Evolutionary conservation across 2,888 invertebrate species (phyloP).

Genomic region (Mellilla xanthometata): DNA sequence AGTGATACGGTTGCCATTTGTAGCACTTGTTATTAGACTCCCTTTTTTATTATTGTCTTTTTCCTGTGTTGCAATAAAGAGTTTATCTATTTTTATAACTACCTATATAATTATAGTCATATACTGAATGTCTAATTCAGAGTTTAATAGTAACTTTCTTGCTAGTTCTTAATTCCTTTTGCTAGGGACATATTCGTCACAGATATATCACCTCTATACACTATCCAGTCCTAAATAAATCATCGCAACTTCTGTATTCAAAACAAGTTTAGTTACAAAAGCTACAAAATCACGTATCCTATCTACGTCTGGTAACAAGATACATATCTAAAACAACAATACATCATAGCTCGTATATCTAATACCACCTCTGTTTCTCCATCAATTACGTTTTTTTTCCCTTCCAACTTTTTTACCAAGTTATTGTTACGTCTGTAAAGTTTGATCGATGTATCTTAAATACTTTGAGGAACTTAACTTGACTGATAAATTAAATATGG

Average conservation of each 20-base stretch:
- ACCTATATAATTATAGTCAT: no score
- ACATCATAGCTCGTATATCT: constrained; percentile 21
- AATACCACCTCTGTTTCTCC: constrained; percentile 58
- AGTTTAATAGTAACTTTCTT: no score
- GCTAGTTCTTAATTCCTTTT: no score
- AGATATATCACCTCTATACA: no score
- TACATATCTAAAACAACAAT: constrained; percentile 28
- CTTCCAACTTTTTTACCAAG: constrained; percentile 43
- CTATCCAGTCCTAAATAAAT: background rate
- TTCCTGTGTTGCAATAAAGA: no score
- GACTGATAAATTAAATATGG: constrained; percentile 37
- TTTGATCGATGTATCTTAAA: constrained; percentile 74
- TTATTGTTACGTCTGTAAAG: constrained; percentile 62
- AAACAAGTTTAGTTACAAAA: constrained; percentile 3
- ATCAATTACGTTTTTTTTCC: constrained; percentile 79
- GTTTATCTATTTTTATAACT: no score
- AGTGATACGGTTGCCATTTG: no score
- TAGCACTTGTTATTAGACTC: no score
- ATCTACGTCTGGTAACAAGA: constrained; percentile 11
- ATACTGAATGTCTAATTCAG: no score
- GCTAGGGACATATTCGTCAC: no score
- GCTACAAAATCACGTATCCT: background rate
- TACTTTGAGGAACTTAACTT: constrained; percentile 41
- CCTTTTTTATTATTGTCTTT: no score
- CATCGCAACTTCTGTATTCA: background rate